Evolutionary conservation across 2,797 vertebrate species (phyloP).

Genomic region (Sebastes nivosus): DNA sequence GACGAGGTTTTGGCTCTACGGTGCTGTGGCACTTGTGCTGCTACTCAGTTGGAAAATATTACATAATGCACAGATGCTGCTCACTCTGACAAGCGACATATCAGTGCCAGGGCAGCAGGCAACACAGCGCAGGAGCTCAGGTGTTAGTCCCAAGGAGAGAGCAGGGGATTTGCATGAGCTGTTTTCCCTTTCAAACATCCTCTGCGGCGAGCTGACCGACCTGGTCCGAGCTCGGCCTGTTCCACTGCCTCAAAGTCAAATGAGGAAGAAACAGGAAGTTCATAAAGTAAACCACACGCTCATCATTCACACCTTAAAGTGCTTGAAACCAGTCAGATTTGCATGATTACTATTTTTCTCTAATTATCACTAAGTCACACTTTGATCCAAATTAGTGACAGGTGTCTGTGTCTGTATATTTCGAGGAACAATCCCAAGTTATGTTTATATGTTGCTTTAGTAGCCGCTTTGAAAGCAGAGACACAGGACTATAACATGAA

Average conservation of each 20-base stretch:
- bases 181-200: conserved; percentile 78
- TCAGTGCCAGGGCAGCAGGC: conserved; percentile 27
- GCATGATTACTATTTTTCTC: neutral
- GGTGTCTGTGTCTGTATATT: neutral
- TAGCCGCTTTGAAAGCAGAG: neutral
- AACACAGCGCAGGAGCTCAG: conserved; percentile 49
- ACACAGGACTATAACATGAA: neutral
- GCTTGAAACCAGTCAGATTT: conserved; percentile 3
- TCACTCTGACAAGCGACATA: conserved; percentile 35
- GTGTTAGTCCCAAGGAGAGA: conserved; percentile 48
- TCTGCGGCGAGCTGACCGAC: conserved; percentile 22
- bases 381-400: neutral
- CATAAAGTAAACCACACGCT: conserved; percentile 8
- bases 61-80: conserved; percentile 50
- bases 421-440: neutral
- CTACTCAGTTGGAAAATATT: conserved; percentile 50
- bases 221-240: neutral
- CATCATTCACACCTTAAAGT: neutral
- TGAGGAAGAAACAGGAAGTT: conserved; percentile 37
- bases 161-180: conserved; percentile 69
- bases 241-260: conserved; percentile 63
- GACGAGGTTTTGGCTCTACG: conserved; percentile 11
- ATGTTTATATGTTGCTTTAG: neutral
- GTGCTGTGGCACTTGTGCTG: conserved; percentile 35
- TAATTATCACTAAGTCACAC: neutral